Percentiles rank a stretch among this genome's conserved stretches.
Conservation (phyloP, 2,888 invertebrate species). For the Caenorhabditis japonica region DNA sequence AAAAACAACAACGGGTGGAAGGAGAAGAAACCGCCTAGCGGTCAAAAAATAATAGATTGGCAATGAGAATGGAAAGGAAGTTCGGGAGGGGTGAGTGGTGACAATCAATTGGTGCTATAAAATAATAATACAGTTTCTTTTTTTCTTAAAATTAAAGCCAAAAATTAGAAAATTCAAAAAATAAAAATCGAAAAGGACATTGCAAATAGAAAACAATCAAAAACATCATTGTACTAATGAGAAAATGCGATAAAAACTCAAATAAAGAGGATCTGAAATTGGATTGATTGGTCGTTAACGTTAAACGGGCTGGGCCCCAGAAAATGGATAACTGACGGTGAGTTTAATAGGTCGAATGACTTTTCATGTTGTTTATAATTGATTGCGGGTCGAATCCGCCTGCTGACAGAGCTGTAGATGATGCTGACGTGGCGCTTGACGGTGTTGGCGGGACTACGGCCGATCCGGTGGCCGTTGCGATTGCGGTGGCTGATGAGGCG, state of each 20-base stretch:
- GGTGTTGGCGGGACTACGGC: slow-evolving; percentile 16
- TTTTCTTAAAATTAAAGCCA: too few species aligned
- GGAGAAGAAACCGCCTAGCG: slow-evolving; percentile 18
- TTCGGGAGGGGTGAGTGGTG: not conserved
- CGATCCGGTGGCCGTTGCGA: slow-evolving; percentile 17
- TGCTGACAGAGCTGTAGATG: slow-evolving; percentile 2
- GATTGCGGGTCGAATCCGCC: slow-evolving; percentile 48
- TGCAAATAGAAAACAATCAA: too few species aligned
- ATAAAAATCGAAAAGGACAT: too few species aligned
- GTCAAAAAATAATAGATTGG: slow-evolving; percentile 3
- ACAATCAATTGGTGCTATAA: too few species aligned
- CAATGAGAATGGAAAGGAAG: slow-evolving; percentile 26
- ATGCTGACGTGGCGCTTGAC: slow-evolving; percentile 16
- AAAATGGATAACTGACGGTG: not conserved
- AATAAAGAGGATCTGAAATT: not conserved
- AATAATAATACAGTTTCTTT: too few species aligned
- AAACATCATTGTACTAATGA: too few species aligned
- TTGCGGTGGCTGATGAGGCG: slow-evolving; percentile 25
- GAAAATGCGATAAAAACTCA: too few species aligned
- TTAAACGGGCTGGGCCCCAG: slow-evolving; percentile 16
- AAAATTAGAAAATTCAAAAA: too few species aligned
- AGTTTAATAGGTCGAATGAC: slow-evolving; percentile 30
- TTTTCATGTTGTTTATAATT: slow-evolving; percentile 51
- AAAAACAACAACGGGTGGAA: slow-evolving; percentile 9
- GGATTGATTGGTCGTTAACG: slow-evolving; percentile 38